A percentile compares a stretch with the other conserved stretches of the same genome.
These are phyloP conservation scores for Bruchidius siliquastri DNA, from an alignment of 2,888 invertebrate species.

Conservation along the genomic window DNA sequence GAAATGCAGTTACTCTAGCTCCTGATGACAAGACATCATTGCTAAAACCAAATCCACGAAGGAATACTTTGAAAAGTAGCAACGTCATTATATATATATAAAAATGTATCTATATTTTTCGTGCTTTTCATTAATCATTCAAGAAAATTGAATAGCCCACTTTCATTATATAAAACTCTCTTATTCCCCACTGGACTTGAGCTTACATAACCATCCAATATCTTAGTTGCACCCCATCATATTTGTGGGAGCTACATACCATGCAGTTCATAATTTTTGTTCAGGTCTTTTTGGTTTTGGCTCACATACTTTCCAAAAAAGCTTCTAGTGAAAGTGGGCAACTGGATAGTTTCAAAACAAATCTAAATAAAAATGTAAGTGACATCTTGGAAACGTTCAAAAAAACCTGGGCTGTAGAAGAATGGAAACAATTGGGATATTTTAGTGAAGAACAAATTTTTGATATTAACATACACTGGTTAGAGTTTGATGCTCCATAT, in stretches of 20 bases:
- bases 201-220: neutral
- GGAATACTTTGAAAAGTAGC: too few relatives aligned
- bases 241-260: neutral
- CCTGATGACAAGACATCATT: too few relatives aligned
- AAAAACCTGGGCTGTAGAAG: conserved; percentile 40
- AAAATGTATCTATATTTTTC: neutral
- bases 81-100: neutral
- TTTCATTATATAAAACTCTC: neutral
- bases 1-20: too few relatives aligned
- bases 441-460: conserved; percentile 56
- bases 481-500: conserved; percentile 62
- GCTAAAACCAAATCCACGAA: too few relatives aligned
- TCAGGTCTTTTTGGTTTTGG: neutral
- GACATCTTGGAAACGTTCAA: conserved; percentile 31
- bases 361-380: conserved; percentile 8
- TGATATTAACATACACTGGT: conserved; percentile 68
- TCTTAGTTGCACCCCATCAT: neutral
- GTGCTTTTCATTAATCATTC: neutral
- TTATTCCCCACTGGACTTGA: neutral
- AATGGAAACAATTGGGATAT: conserved; percentile 54
- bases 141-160: neutral
- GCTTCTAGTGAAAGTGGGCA: neutral
- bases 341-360: neutral
- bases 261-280: neutral
- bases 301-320: neutral